Base-by-base conservation (phyloP, 2,888 invertebrate species). In the Ypsolopha sequella region DNA sequence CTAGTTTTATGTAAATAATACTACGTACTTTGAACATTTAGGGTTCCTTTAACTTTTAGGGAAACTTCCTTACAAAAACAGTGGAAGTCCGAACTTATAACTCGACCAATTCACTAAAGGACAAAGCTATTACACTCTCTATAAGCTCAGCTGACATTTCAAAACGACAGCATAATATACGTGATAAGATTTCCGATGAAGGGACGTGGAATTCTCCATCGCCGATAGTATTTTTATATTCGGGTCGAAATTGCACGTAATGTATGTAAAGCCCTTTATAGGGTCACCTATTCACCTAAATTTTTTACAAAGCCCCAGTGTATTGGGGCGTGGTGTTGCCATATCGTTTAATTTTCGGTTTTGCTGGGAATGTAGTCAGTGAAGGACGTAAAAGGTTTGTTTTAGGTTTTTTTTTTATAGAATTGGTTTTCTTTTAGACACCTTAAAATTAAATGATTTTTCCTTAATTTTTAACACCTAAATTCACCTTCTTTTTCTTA, bases 251-350 rank as follows among this genome's bases (percentile, higher is more conserved):
- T 52, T 52, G 45, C 53, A 36, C 47, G 43, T 51, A 56, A 57
- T 59, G 58, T 60, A 60, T 59, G 53, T 53, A 50, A 61, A 57
- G 53, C 56, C 51, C 52, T 57, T 58, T 47, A 53, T 55, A 54
- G 62, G 64, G 66, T 63, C 63, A 66, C 68, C 68, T 60, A 66
- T 59, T 69, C 55, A 51, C 58, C 36, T 41, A 60, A 54, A 63
- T 62, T 63, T 61, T 50, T 49, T 39, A 33, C 9, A 41, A 39
- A 33, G 49, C 39, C 39, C 39, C 11, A 2, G n/a, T n/a, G n/a
- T n/a, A 9, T 39, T n/a, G 39, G 10, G 39, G 39, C 39, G 39
- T 39, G n/a, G 9, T 39, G 39, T 9, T 39, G 24, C 24, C 24
- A 24, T 24, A 4, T 24, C 24, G 24, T 4, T 2, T 3, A 24